These are phyloP conservation scores for Hydrolagus affinis DNA, from an alignment of 2,113 vertebrate species.

Conservation along the genomic window DNA sequence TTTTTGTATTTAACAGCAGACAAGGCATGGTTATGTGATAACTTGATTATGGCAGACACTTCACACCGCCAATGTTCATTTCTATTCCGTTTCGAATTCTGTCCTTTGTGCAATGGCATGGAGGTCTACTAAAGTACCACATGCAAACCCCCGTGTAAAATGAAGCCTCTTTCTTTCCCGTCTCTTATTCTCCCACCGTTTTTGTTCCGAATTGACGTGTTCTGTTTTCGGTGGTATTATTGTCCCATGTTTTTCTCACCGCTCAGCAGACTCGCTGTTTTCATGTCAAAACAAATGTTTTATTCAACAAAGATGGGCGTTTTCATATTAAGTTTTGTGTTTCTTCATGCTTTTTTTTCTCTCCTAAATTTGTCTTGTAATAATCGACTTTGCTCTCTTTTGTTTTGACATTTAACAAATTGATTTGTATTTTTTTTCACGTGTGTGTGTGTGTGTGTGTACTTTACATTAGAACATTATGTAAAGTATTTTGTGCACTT, in stretches of 20 bases:
- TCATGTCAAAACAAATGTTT: constrained; percentile 34
- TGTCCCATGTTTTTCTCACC: constrained; percentile 39
- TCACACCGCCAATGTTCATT: constrained; percentile 60
- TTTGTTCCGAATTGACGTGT: constrained; percentile 42
- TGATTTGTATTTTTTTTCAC: constrained; percentile 61
- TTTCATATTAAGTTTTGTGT: constrained; percentile 29
- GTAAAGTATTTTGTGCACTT: constrained; percentile 75
- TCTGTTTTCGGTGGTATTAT: constrained; percentile 40
- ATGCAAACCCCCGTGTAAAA: constrained; percentile 40
- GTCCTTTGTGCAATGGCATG: constrained; percentile 49
- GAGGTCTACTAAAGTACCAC: constrained; percentile 43
- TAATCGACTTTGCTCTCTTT: constrained; percentile 21
- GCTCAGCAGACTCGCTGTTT: constrained; percentile 42
- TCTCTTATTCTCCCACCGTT: constrained; percentile 36
- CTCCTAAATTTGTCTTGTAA: constrained; percentile 29
- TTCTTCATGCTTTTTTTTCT: constrained; percentile 22
- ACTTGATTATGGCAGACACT: constrained; percentile 57
- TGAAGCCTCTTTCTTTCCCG: constrained; percentile 34
- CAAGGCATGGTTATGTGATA: constrained; percentile 66
- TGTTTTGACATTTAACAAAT: constrained; percentile 44
- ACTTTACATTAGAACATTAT: constrained; percentile 65
- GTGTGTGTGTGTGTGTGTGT: constrained; percentile 41
- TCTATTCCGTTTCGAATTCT: constrained; percentile 57
- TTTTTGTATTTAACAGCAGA: constrained; percentile 74
- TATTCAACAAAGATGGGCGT: constrained; percentile 21